Conservation (phyloP, 2,113 vertebrate genomes). For the Athene noctua region DNA sequence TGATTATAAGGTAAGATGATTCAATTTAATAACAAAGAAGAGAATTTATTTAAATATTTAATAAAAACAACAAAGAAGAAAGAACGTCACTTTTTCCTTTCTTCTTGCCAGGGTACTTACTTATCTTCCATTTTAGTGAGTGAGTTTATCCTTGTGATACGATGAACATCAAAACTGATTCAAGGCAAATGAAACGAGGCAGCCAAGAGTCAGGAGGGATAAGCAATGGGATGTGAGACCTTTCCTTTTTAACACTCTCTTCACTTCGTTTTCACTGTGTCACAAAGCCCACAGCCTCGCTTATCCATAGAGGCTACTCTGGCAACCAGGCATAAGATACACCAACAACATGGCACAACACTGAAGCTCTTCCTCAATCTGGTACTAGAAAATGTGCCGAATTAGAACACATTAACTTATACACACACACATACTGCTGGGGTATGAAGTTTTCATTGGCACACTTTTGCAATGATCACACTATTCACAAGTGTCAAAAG, state of each 20-base stretch:
- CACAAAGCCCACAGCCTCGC: not conserved
- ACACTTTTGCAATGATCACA: slow-evolving; percentile 2
- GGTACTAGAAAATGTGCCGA: not conserved
- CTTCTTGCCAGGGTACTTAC: not conserved
- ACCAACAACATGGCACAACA: not conserved
- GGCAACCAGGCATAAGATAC: not conserved
- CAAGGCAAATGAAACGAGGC: not conserved
- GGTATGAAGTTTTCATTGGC: slow-evolving; percentile 41
- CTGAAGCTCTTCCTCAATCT: not conserved
- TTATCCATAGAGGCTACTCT: not conserved
- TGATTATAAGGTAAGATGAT: not conserved
- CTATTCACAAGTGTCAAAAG: slow-evolving; percentile 23
- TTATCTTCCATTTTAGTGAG: not conserved
- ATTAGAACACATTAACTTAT: not conserved
- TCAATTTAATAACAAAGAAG: not conserved
- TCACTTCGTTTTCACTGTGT: not conserved
- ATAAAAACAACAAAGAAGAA: not conserved
- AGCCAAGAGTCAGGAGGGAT: not conserved
- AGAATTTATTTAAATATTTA: not conserved
- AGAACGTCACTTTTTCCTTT: not conserved
- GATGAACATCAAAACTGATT: not conserved
- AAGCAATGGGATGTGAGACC: not conserved
- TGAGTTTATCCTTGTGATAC: not conserved
- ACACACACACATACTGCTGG: not conserved
- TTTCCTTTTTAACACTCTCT: not conserved